Percentiles rank a stretch among this genome's conserved stretches.
Conservation (phyloP, 2,113 vertebrate species). For the Fulmarus glacialis region DNA sequence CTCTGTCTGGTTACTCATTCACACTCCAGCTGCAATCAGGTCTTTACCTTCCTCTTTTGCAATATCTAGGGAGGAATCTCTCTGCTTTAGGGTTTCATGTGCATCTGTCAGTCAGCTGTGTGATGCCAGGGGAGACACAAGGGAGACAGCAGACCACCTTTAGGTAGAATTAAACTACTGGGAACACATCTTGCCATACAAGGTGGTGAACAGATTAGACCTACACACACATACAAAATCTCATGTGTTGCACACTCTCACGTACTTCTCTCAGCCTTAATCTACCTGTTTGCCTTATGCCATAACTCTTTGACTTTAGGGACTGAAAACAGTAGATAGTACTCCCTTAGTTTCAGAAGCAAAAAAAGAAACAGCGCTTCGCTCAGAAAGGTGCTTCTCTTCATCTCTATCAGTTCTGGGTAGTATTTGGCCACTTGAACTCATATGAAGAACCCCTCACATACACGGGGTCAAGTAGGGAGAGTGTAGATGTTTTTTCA, state of each 20-base stretch:
- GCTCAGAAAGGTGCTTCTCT: background rate
- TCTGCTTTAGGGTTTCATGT: background rate
- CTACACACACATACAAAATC: background rate
- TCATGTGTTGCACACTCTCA: fast-evolving
- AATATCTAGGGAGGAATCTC: background rate
- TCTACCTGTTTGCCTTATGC: background rate
- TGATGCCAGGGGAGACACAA: too few relatives aligned
- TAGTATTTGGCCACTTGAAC: background rate
- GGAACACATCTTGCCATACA: background rate
- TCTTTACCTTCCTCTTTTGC: too few relatives aligned
- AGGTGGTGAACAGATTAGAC: background rate
- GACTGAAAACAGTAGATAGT: background rate
- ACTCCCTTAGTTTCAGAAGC: background rate
- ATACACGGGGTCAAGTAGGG: background rate
- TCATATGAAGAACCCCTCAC: background rate
- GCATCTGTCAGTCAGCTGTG: background rate
- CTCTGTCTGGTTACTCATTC: background rate
- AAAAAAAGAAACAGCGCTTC: background rate
- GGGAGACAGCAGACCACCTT: background rate
- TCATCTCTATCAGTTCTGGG: background rate
- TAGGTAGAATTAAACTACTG: background rate
- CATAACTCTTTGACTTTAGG: background rate
- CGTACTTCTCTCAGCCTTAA: fast-evolving
- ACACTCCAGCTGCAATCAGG: background rate
- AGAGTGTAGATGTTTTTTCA: background rate